Evolutionary conservation across 2,888 invertebrate species (phyloP).

Genomic region (Antitype chi): DNA sequence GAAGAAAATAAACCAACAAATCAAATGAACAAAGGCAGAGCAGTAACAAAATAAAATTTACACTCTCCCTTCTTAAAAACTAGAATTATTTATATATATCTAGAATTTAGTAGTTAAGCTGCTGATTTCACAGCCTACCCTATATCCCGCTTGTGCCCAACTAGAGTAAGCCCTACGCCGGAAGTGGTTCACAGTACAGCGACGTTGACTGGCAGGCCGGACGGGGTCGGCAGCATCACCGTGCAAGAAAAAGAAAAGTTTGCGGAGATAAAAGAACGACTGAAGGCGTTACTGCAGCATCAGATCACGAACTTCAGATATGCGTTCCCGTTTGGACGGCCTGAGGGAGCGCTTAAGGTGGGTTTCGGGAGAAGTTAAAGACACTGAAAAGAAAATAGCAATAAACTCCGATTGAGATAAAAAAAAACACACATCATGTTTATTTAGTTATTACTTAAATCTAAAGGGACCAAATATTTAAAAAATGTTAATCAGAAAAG

Average conservation of each 20-base stretch:
- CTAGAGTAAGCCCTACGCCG: conserved; percentile 88
- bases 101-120: conserved; percentile 65
- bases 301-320: conserved; percentile 99
- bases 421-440: neutral
- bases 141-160: conserved; percentile 87
- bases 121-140: conserved; percentile 80
- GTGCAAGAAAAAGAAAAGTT: conserved; percentile 99
- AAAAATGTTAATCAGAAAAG: neutral
- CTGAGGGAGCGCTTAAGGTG: conserved; percentile 98
- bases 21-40: conserved; percentile 46
- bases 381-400: neutral
- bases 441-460: neutral
- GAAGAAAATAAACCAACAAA: neutral
- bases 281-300: conserved; percentile 97
- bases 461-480: neutral
- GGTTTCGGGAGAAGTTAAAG: neutral
- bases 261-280: conserved; percentile 98
- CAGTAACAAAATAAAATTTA: conserved; percentile 40
- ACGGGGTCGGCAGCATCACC: conserved; percentile 99
- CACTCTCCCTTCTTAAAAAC: conserved; percentile 42
- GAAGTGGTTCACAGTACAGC: conserved; percentile 90
- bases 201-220: conserved; percentile 95
- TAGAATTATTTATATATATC: conserved; percentile 33
- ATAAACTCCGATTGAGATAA: neutral
- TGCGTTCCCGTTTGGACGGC: conserved; percentile 99